A percentile compares a stretch with the other conserved stretches of the same genome.
Evolutionary conservation across 2,888 invertebrate species (phyloP).

Genomic region (Mimachlamys varia): DNA sequence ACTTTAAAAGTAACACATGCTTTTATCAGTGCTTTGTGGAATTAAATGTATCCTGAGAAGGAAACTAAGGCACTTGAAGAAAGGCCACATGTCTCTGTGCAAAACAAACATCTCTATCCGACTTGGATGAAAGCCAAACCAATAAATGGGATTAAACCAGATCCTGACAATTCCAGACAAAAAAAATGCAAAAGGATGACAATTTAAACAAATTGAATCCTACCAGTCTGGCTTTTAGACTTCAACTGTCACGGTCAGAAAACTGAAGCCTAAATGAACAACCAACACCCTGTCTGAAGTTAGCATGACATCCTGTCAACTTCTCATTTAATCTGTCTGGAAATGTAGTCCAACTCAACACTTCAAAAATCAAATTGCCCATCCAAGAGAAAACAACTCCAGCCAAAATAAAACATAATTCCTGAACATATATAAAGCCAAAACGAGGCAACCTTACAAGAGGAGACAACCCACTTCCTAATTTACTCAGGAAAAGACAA

Average conservation of each 20-base stretch:
- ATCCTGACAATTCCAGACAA: neutral
- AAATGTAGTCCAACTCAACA: neutral
- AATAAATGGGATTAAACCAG: slow-evolving; percentile 34
- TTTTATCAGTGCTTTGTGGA: neutral
- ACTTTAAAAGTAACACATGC: neutral
- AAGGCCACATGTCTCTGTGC: neutral
- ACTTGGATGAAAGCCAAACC: neutral
- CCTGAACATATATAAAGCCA: no score
- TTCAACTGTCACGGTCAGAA: slow-evolving; percentile 4
- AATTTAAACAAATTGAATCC: slow-evolving; percentile 28
- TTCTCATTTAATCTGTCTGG: slow-evolving; percentile 18
- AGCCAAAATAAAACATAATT: neutral
- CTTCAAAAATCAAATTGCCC: neutral
- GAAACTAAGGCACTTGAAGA: neutral
- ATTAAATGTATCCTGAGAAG: neutral
- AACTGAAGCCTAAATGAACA: slow-evolving; percentile 6
- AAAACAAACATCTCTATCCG: neutral
- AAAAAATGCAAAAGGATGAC: slow-evolving; percentile 25
- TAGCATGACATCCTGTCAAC: neutral
- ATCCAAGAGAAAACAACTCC: neutral
- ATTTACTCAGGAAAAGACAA: neutral
- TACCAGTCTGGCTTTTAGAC: neutral
- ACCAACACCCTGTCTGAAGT: neutral
- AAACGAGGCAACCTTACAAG: neutral
- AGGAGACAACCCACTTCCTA: neutral